phyloP scores from a whole-genome alignment of 2,113 vertebrate species.

The Chunga burmeisteri region DNA sequence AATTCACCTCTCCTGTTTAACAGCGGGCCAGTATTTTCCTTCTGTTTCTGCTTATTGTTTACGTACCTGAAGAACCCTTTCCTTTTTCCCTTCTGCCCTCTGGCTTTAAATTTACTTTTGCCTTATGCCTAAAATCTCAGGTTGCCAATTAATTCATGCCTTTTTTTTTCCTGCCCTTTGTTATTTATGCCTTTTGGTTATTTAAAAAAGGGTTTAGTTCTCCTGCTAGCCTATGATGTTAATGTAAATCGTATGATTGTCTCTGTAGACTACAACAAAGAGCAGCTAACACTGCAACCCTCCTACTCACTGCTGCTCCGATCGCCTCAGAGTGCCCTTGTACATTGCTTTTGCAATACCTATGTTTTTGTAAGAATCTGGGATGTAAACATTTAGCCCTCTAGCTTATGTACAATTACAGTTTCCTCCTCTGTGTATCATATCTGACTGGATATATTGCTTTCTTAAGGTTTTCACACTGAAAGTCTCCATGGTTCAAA shows the following conservation, averaged over 20 bases:
- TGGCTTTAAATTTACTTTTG: background rate
- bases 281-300: background rate
- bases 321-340: background rate
- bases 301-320: background rate
- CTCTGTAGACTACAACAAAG: background rate
- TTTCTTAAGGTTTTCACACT: conserved; percentile 10
- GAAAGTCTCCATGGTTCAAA: background rate
- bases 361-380: background rate
- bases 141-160: background rate
- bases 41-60: no score
- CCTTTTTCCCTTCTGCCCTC: background rate
- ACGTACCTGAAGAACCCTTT: background rate
- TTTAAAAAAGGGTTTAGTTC: background rate
- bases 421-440: background rate
- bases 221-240: background rate
- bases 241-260: background rate
- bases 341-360: background rate
- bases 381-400: background rate
- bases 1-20: no score
- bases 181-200: background rate
- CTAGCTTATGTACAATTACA: background rate
- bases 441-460: background rate
- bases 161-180: background rate
- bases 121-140: background rate
- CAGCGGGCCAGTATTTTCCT: no score